Evolutionary conservation across 2,888 invertebrate species (phyloP), one percentile per base, ranked within the genome.

Genomic region (Stenchaetothrips biformis): DNA sequence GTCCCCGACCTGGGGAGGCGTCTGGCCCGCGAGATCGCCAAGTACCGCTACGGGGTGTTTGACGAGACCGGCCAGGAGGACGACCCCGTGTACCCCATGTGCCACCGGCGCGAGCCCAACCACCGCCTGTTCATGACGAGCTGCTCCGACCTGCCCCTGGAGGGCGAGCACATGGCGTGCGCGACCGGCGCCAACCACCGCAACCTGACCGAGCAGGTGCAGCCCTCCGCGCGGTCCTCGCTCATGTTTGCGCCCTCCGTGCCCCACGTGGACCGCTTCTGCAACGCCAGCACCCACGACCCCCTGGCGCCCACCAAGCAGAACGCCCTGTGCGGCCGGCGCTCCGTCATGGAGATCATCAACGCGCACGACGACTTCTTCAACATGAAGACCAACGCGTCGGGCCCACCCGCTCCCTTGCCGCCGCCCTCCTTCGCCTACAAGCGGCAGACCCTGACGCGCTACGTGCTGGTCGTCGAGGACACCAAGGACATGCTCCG

Each of bases 21-120:
- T 16, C 84, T 92, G 59, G 88, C 91, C 0, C 89, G 90, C 83
- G 90, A 92, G 84, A 92, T 91, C 89, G 90, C 90, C 7, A 92
- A 91, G 86, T 91, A 90, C 84, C 89, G 92, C 0, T 92, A 92
- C 86, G 92, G 92, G 3, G 89, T 92, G 6, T 92, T 92, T 85
- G 92, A 92, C 83, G 92, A 92, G 85, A 89, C 89, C 81, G 91
- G 92, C 1, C 91, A 89, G 84, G 86, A 86, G 74, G 88, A 88
- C 78, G 91, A 91, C 84, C 87, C 88, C 0, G 87, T 90, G 59
- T 91, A 91, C 84, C 91, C 91, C 0, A 86, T 88, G 81, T 90
- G 90, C 83, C 90, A 89, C 84, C 85, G 85, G 79, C 85, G 85
- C 81, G 87, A 86, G 81, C 87, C 87, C 82, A 84, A 83, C 67